phyloP scores from a whole-genome alignment of 2,888 invertebrate genomes.

The Aphodius sticticus region DNA sequence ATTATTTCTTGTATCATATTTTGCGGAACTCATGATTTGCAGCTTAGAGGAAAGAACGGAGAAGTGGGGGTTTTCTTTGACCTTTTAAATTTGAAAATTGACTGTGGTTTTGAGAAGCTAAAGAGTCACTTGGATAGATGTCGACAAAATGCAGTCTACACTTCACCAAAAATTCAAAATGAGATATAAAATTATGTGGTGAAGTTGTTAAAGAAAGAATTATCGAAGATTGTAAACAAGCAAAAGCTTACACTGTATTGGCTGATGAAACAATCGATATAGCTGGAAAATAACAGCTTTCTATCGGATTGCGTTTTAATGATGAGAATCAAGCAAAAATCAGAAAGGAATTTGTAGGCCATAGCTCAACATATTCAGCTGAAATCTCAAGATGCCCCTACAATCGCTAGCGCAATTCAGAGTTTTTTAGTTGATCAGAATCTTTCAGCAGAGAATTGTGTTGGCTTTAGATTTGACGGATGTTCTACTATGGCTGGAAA shows the following conservation, averaged over 20 bases:
- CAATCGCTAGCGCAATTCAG: conserved; percentile 42
- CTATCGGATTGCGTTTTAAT: conserved; percentile 43
- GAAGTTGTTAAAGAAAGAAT: conserved; percentile 45
- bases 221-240: conserved; percentile 44
- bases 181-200: conserved; percentile 48
- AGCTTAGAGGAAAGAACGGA: conserved; percentile 42
- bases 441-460: conserved; percentile 41
- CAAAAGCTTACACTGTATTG: conserved; percentile 42
- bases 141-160: conserved; percentile 42
- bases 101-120: too few relatives aligned
- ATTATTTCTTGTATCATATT: conserved; percentile 42
- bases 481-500: conserved; percentile 47
- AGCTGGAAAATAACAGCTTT: conserved; percentile 48
- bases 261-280: conserved; percentile 49
- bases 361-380: conserved; percentile 44
- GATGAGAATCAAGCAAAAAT: conserved; percentile 27
- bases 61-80: conserved; percentile 37
- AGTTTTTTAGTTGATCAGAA: conserved; percentile 36
- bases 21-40: conserved; percentile 17
- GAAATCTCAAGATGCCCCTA: conserved; percentile 40
- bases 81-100: too few relatives aligned
- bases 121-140: too few relatives aligned
- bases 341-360: conserved; percentile 46
- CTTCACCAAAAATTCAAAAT: too few relatives aligned
- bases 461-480: conserved; percentile 47